phyloP scores from a whole-genome alignment of 2,113 vertebrate genomes.

The Lepus timidus region DNA sequence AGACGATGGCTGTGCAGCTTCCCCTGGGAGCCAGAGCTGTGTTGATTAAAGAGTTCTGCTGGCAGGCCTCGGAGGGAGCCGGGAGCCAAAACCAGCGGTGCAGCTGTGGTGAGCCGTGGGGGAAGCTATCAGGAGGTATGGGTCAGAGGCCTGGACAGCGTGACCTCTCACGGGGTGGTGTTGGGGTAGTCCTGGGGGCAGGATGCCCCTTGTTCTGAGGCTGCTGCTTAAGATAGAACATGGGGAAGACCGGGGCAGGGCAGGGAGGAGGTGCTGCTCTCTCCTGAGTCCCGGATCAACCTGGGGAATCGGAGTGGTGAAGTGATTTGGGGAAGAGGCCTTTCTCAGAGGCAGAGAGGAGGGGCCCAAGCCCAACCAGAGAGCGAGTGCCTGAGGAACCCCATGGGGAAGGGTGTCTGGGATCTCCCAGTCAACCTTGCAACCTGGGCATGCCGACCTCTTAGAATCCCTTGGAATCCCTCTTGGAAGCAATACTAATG shows the following conservation, averaged over 20 bases:
- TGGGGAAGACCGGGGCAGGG: not conserved
- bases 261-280: not conserved
- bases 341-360: not conserved
- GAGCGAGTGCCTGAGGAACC: not conserved
- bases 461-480: too few species aligned
- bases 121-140: constrained; percentile 27
- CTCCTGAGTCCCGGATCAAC: not conserved
- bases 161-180: not conserved
- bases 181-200: not conserved
- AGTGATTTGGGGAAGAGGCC: not conserved
- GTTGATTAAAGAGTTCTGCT: constrained; percentile 69
- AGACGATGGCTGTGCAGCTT: constrained; percentile 57
- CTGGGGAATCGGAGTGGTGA: not conserved
- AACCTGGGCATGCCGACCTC: not conserved
- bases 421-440: not conserved
- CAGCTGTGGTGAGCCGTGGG: constrained; percentile 25
- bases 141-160: not conserved
- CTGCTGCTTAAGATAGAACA: not conserved
- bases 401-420: not conserved
- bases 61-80: not conserved
- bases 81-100: not conserved
- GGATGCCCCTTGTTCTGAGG: not conserved
- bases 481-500: not conserved
- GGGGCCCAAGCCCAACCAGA: not conserved
- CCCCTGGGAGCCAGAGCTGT: constrained; percentile 35